Percentiles rank a stretch among this genome's conserved stretches.
phyloP scores from a whole-genome alignment of 2,113 vertebrate genomes.

The Catharus bicknelli region DNA sequence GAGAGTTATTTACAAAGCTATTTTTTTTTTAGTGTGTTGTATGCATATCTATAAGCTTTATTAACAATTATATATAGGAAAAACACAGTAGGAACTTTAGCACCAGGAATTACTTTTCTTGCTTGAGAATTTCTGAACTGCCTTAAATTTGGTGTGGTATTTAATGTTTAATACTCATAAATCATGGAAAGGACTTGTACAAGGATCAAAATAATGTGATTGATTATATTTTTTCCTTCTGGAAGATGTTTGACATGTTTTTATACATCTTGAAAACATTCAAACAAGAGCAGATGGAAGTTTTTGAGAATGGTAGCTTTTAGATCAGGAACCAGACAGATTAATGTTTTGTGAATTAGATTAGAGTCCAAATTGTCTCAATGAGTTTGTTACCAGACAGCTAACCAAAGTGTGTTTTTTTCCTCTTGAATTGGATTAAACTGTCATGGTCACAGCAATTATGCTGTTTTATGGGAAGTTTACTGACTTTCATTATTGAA shows the following conservation, averaged over 20 bases:
- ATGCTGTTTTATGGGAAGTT: constrained; percentile 5
- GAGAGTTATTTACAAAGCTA: not conserved
- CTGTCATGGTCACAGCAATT: constrained; percentile 39
- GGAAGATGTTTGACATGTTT: not conserved
- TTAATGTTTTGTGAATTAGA: constrained; percentile 63
- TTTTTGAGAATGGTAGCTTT: constrained; percentile 35
- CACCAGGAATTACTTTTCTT: not conserved
- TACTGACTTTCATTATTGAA: constrained; percentile 38
- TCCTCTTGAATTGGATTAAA: constrained; percentile 54
- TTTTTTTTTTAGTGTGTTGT: not conserved
- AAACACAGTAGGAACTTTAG: not conserved
- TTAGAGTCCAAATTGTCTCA: constrained; percentile 60
- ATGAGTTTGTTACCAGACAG: constrained; percentile 55
- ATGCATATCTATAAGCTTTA: not conserved
- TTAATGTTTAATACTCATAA: not conserved
- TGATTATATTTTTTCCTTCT: not conserved
- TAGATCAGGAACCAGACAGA: constrained; percentile 54
- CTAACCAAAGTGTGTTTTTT: not conserved
- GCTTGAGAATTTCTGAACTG: not conserved
- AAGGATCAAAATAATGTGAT: not conserved
- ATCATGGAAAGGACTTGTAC: not conserved
- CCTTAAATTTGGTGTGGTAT: not conserved
- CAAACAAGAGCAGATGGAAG: not conserved
- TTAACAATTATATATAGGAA: not conserved
- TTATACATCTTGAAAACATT: not conserved